A percentile compares a stretch with the other conserved stretches of the same genome.
phyloP scores from a whole-genome alignment of 1,140 invertebrate species.

The Drosophila orena region DNA sequence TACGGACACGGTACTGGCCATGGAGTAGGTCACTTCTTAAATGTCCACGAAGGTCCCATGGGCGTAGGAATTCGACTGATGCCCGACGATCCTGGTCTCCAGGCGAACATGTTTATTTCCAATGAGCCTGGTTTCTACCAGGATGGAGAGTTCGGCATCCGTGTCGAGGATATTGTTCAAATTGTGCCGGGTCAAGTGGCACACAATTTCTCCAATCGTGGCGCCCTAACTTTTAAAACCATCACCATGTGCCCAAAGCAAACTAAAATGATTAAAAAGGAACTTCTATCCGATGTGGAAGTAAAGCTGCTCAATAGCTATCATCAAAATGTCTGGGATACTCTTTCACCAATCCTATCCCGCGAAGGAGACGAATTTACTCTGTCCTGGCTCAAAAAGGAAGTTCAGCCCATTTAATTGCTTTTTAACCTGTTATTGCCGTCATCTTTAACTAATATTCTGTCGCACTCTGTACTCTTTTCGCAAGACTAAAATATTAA shows the following conservation, averaged over 20 bases:
- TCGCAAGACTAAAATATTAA: neutral
- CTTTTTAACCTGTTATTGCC: neutral
- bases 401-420: slow-evolving; percentile 88
- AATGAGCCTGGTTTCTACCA: slow-evolving; percentile 95
- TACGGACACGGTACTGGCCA: slow-evolving; percentile 99
- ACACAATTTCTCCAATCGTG: slow-evolving; percentile 89
- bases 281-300: slow-evolving; percentile 92
- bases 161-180: slow-evolving; percentile 96
- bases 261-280: slow-evolving; percentile 92
- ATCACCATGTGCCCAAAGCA: slow-evolving; percentile 98
- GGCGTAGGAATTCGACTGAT: slow-evolving; percentile 91
- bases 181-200: slow-evolving; percentile 87
- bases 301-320: slow-evolving; percentile 92
- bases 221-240: slow-evolving; percentile 95
- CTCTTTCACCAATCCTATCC: slow-evolving; percentile 89
- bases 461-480: slow-evolving; percentile 4
- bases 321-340: slow-evolving; percentile 89
- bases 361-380: slow-evolving; percentile 88
- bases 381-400: slow-evolving; percentile 90
- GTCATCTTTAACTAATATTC: neutral
- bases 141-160: slow-evolving; percentile 94
- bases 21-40: slow-evolving; percentile 97
- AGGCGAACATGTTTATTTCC: slow-evolving; percentile 96
- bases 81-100: slow-evolving; percentile 92
- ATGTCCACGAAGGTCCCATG: slow-evolving; percentile 97